These are phyloP conservation scores for Eleginops maclovinus DNA, from an alignment of 2,113 vertebrate genomes.

Conservation along the genomic window DNA sequence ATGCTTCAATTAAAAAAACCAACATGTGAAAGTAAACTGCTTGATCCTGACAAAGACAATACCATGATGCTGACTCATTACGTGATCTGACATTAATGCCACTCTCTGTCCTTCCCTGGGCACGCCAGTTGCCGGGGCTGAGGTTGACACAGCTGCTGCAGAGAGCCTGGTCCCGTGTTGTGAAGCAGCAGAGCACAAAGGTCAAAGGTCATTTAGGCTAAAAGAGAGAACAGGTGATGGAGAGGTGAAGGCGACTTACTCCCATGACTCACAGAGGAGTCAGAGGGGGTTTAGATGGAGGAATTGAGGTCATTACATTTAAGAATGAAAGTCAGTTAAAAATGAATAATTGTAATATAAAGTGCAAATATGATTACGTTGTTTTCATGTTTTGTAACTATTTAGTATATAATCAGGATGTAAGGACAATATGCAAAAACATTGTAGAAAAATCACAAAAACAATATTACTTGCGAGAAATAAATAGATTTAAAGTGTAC, in stretches of 20 bases:
- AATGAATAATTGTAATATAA: not conserved
- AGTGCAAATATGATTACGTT: not conserved
- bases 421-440: too few relatives aligned
- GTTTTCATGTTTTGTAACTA: not conserved
- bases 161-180: slow-evolving; percentile 70
- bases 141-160: slow-evolving; percentile 86
- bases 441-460: too few relatives aligned
- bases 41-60: slow-evolving; percentile 23
- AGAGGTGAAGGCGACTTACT: slow-evolving; percentile 66
- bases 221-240: slow-evolving; percentile 83
- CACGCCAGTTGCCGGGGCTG: slow-evolving; percentile 80
- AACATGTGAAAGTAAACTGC: slow-evolving; percentile 12
- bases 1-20: not conserved
- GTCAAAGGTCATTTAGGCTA: slow-evolving; percentile 82
- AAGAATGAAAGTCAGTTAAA: not conserved
- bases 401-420: not conserved
- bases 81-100: slow-evolving; percentile 66
- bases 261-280: slow-evolving; percentile 24
- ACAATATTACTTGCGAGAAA: too few relatives aligned
- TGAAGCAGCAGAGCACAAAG: slow-evolving; percentile 76
- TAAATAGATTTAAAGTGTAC: too few relatives aligned
- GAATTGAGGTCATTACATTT: slow-evolving; percentile 22
- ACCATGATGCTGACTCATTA: slow-evolving; percentile 75
- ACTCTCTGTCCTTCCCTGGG: slow-evolving; percentile 75
- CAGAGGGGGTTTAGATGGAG: slow-evolving; percentile 30